Evolutionary conservation across 1,140 invertebrate genomes (phyloP), one percentile per base, ranked within the genome.

Genomic region (Caligus rogercresseyi): DNA sequence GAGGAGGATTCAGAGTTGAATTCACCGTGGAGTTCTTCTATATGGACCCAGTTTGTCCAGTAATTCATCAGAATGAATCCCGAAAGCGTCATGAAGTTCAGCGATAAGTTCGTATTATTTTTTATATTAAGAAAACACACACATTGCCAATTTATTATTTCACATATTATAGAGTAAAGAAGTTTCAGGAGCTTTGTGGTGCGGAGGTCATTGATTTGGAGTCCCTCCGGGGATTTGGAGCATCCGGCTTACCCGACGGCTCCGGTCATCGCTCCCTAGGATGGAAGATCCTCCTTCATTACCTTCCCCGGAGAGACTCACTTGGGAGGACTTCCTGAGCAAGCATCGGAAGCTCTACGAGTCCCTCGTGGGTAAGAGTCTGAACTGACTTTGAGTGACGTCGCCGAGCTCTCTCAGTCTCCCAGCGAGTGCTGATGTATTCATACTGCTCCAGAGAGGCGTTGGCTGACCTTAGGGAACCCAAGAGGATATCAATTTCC

Each of bases 251-350:
- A 63, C 87, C 87, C 18, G 86, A 91, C 70, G 83, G 86, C 68
- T 80, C 81, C 65, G 84, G 84, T 0, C 74, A 83, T 54, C 74
- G 87, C 60, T 77, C 86, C 1, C 69, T 86, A 14, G 85, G 85
- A 65, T 92, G 87, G 87, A 86, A 83, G 71, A 72, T 90, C 11
- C 71, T 92, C 51, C 75, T 92, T 3, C 84, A 87, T 69, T 92
- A 90, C 72, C 73, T 92, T 59, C 85, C 86, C 2, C 68, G 11
- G 77, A 80, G 52, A 81, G 77, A 65, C 71, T 71, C 31, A 78
- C 73, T 63, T 86, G 86, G 83, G 72, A 78, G 4, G 71, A 80
- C 66, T 80, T 80, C 25, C 71, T 90, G 2, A 68, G 71, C 15
- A 78, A 81, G 63, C 86, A 88, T 70, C 76, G 87, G 65, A 77